Percentiles rank a stretch among this genome's conserved stretches.
Conservation (phyloP, 2,888 invertebrate genomes). For the Drosophila barbarae region DNA sequence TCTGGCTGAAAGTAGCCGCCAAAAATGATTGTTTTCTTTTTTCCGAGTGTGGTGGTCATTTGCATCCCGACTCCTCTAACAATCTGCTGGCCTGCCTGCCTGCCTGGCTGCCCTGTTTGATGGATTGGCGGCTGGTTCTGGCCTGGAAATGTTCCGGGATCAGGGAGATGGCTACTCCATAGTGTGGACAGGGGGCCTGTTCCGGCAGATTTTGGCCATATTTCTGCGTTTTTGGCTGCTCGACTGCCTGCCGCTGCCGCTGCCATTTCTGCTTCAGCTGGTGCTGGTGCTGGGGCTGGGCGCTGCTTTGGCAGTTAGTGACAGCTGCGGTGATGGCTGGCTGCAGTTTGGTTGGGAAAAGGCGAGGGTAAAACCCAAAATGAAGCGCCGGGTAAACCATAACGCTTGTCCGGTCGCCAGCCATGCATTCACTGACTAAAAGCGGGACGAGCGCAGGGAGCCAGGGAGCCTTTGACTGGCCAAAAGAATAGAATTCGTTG, state of each 20-base stretch:
- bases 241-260: constrained; percentile 14
- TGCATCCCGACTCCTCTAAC: constrained; percentile 51
- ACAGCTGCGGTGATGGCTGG: constrained; percentile 58
- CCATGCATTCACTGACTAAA: constrained; percentile 23
- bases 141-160: constrained; percentile 40
- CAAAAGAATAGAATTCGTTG: constrained; percentile 18
- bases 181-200: constrained; percentile 18
- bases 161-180: background rate
- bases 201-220: constrained; percentile 52
- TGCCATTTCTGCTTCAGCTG: constrained; percentile 25
- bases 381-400: constrained; percentile 32
- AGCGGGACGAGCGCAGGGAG: background rate
- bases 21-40: constrained; percentile 16
- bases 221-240: constrained; percentile 40
- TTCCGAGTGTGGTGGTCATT: constrained; percentile 39
- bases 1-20: constrained; percentile 4
- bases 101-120: constrained; percentile 46
- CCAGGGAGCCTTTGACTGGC: constrained; percentile 15
- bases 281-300: constrained; percentile 17
- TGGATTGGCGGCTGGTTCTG: constrained; percentile 60
- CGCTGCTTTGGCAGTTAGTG: constrained; percentile 64
- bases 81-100: constrained; percentile 60
- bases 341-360: constrained; percentile 20
- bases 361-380: constrained; percentile 10
- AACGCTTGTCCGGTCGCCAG: constrained; percentile 31